These are phyloP conservation scores for Manis javanica DNA, from an alignment of 2,797 vertebrate genomes.

Conservation along the genomic window DNA sequence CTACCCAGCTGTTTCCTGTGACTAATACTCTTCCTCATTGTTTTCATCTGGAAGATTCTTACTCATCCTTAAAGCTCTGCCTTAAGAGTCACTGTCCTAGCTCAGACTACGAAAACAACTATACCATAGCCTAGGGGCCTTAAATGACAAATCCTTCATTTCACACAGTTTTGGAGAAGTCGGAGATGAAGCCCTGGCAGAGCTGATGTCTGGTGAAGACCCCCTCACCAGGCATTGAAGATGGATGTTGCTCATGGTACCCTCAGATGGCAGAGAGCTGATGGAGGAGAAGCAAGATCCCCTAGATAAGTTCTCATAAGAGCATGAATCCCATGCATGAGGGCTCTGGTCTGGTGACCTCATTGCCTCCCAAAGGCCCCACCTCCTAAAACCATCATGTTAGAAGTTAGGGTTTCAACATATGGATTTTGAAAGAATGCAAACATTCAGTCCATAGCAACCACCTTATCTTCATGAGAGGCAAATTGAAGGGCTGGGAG, in stretches of 20 bases:
- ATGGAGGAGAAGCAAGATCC: neutral
- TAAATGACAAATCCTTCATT: neutral
- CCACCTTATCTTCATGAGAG: neutral
- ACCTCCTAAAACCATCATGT: neutral
- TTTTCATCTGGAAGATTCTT: neutral
- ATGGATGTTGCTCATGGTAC: neutral
- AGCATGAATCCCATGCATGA: neutral
- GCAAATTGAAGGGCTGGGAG: neutral
- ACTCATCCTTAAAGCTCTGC: neutral
- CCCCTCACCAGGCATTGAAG: neutral
- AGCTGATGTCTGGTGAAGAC: neutral
- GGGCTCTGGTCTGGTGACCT: neutral
- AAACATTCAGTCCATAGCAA: neutral
- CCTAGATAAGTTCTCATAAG: neutral
- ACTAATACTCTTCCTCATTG: neutral
- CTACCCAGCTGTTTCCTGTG: neutral
- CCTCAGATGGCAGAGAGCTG: neutral
- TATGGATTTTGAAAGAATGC: neutral
- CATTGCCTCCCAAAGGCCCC: neutral
- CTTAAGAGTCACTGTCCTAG: neutral
- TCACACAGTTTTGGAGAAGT: neutral
- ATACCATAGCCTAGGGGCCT: neutral
- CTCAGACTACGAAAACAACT: neutral
- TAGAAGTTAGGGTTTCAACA: neutral
- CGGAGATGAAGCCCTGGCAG: neutral